Conservation (phyloP, 1,140 invertebrate species). For the Oryzaephilus surinamensis region DNA sequence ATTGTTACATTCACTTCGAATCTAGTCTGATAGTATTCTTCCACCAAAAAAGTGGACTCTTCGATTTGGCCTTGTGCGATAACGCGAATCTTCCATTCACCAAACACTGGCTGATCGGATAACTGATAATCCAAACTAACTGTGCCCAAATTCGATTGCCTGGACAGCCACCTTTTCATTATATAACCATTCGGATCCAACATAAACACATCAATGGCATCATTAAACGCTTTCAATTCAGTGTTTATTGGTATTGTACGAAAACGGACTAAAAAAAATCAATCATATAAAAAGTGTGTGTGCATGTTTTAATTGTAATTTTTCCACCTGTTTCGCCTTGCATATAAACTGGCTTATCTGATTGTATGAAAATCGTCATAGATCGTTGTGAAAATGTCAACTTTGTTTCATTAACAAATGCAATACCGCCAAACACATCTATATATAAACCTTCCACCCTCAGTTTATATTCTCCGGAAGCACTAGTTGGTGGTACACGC, state of each 20-base stretch:
- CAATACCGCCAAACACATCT: constrained; percentile 68
- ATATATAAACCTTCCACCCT: constrained; percentile 82
- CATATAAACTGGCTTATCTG: constrained; percentile 91
- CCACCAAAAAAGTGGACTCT: constrained; percentile 75
- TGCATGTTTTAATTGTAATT: constrained; percentile 8
- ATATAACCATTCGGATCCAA: constrained; percentile 76
- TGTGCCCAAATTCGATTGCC: constrained; percentile 79
- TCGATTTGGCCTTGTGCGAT: constrained; percentile 80
- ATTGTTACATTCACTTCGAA: constrained; percentile 94
- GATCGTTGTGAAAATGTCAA: constrained; percentile 76
- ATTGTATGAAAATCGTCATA: constrained; percentile 92
- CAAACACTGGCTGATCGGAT: constrained; percentile 84
- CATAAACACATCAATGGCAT: constrained; percentile 83
- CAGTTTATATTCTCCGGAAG: constrained; percentile 71
- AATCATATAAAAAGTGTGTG: constrained; percentile 1
- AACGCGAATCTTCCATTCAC: constrained; percentile 83
- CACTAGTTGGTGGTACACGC: constrained; percentile 71
- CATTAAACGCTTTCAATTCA: constrained; percentile 74
- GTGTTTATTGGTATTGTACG: constrained; percentile 83
- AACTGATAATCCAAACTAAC: constrained; percentile 83
- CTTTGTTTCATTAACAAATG: constrained; percentile 72
- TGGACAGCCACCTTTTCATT: constrained; percentile 79
- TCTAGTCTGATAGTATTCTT: constrained; percentile 89
- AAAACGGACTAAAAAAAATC: constrained; percentile 56
- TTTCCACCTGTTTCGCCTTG: constrained; percentile 71